Conservation (phyloP, 2,888 invertebrate species). For the Noctua pronuba region DNA sequence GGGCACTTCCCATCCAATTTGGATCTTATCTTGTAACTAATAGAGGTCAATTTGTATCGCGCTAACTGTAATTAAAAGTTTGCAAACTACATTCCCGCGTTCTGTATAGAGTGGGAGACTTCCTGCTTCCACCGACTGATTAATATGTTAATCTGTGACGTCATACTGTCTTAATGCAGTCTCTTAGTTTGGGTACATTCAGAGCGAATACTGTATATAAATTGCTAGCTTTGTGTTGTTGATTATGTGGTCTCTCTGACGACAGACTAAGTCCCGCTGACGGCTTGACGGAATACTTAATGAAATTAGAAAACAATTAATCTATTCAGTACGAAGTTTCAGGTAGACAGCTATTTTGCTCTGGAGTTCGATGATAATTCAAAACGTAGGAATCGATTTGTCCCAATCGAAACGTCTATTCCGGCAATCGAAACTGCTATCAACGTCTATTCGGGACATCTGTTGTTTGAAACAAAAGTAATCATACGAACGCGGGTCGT, state of each 20-base stretch:
- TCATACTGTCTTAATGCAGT: constrained; percentile 72
- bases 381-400: constrained; percentile 57
- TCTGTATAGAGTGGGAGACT: constrained; percentile 57
- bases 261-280: constrained; percentile 47
- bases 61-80: constrained; percentile 63
- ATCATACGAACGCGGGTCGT: constrained; percentile 72
- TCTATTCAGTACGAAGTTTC: constrained; percentile 36
- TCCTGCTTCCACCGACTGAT: constrained; percentile 66
- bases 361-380: constrained; percentile 55
- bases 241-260: constrained; percentile 47
- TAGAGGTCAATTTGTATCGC: constrained; percentile 57
- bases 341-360: constrained; percentile 52
- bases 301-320: constrained; percentile 50
- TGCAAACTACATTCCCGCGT: constrained; percentile 56
- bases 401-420: constrained; percentile 68
- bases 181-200: constrained; percentile 60
- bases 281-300: constrained; percentile 45
- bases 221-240: constrained; percentile 59
- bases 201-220: constrained; percentile 57
- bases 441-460: constrained; percentile 74
- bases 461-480: constrained; percentile 80
- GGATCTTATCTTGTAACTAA: constrained; percentile 37
- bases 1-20: constrained; percentile 25
- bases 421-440: constrained; percentile 63
- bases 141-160: constrained; percentile 75